phyloP scores from a whole-genome alignment of 1,140 invertebrate species.

The Drosophila ficusphila region DNA sequence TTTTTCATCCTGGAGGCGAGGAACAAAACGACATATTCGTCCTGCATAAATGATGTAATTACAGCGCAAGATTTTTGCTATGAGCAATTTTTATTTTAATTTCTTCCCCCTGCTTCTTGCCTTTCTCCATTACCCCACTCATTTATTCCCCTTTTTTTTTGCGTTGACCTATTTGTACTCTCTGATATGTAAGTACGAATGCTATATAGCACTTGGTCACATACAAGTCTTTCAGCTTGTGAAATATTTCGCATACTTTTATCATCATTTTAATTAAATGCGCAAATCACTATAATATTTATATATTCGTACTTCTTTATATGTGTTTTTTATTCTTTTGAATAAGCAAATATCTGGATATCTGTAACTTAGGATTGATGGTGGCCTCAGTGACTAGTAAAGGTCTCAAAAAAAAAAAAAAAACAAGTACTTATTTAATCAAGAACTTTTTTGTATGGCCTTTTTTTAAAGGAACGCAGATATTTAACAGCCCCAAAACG shows the following conservation, averaged over 20 bases:
- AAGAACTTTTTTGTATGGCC: slow-evolving; percentile 6
- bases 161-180: slow-evolving; percentile 9
- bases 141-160: slow-evolving; percentile 46
- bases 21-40: slow-evolving; percentile 81
- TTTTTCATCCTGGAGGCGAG: slow-evolving; percentile 22
- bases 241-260: slow-evolving; percentile 78
- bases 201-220: slow-evolving; percentile 12
- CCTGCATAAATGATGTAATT: slow-evolving; percentile 83
- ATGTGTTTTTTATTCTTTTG: neutral
- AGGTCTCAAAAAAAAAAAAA: slow-evolving; percentile 25
- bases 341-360: no score
- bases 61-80: slow-evolving; percentile 83
- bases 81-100: slow-evolving; percentile 83
- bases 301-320: slow-evolving; percentile 43
- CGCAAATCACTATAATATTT: slow-evolving; percentile 74
- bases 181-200: slow-evolving; percentile 21
- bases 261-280: slow-evolving; percentile 82
- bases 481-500: slow-evolving; percentile 31
- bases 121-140: slow-evolving; percentile 11
- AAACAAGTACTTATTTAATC: slow-evolving; percentile 19
- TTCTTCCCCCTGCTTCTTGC: slow-evolving; percentile 46
- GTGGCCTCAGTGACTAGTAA: neutral
- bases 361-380: neutral
- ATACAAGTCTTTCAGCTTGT: slow-evolving; percentile 50
- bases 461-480: slow-evolving; percentile 20